These are phyloP conservation scores for Ammospiza nelsoni DNA, from an alignment of 2,113 vertebrate species.

Conservation along the genomic window DNA sequence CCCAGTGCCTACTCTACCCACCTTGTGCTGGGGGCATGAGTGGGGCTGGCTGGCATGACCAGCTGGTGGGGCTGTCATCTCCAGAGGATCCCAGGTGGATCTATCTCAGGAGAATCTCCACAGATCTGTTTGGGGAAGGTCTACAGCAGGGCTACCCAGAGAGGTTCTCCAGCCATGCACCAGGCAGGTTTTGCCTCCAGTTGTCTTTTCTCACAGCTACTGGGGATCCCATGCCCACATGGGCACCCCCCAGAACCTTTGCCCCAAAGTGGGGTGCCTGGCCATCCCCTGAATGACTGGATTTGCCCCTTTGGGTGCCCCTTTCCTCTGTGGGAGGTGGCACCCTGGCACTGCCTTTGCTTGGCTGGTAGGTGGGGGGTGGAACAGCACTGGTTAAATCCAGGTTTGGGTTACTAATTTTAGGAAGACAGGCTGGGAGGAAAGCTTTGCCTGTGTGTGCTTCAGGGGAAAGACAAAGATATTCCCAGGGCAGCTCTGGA, in stretches of 20 bases:
- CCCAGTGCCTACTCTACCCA: neutral
- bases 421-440: neutral
- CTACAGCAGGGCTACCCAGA: neutral
- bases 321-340: neutral
- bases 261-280: neutral
- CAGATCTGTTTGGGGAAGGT: neutral
- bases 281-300: neutral
- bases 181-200: neutral
- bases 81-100: neutral
- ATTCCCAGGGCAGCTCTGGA: neutral
- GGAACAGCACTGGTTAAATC: neutral
- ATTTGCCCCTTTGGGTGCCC: neutral
- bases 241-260: neutral
- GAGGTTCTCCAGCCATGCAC: neutral
- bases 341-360: neutral
- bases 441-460: neutral
- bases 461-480: neutral
- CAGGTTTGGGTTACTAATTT: slow-evolving; percentile 17
- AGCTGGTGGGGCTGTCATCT: neutral
- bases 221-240: rapidly evolving
- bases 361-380: neutral
- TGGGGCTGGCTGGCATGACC: neutral
- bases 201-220: neutral
- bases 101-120: neutral
- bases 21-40: neutral